Base-by-base conservation (phyloP, 2,113 vertebrate species). In the Anolis sagrei region DNA sequence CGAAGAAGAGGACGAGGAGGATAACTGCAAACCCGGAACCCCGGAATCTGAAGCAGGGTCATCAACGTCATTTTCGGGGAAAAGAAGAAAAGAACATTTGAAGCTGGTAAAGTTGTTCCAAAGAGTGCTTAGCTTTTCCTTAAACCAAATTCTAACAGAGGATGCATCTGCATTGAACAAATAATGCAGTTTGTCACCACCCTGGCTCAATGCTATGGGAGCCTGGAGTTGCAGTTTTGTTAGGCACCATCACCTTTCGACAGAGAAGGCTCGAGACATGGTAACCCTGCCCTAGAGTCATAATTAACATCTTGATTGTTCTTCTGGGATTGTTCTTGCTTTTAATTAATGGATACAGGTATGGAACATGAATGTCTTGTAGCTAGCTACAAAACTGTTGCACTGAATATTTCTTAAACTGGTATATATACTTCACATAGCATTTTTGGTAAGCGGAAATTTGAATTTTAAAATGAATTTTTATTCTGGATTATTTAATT, bases 41-140 rank as follows among this genome's bases (percentile, higher is more conserved):
- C 98, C 96, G 84, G 98, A 98, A 83, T 98, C 98, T 27, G 98
- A 98, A 87, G 97, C 99, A 32, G 98, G 98, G 87, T 99, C 99
- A 58, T 99, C 98, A 29, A 96, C 97, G 87, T 97, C 97, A 23
- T 92, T 92, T 74, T 96, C 96, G 3, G 94, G 96, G 86, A 99
- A 98, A 91, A 98, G 97, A 90, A 99, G 96, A 95, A 99, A 98
- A 90, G 99, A 99, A 91, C 97, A 97, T 64, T 95, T 99, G 88
- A 99, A 98, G 93, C 86, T 98, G 97, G 99, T 99, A 96, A 97
- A 97, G 91, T 81, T 90, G 3, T 19, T 82, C 64, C 36, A 68
- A 44, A 62, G 18, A 49, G 23, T 86, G 5, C 5, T 82, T 88
- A 34, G 86, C 76, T 13, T 25, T 69, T 34, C 51, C 85, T 87